phyloP scores from a whole-genome alignment of 2,113 vertebrate species.

The Mastomys coucha region DNA sequence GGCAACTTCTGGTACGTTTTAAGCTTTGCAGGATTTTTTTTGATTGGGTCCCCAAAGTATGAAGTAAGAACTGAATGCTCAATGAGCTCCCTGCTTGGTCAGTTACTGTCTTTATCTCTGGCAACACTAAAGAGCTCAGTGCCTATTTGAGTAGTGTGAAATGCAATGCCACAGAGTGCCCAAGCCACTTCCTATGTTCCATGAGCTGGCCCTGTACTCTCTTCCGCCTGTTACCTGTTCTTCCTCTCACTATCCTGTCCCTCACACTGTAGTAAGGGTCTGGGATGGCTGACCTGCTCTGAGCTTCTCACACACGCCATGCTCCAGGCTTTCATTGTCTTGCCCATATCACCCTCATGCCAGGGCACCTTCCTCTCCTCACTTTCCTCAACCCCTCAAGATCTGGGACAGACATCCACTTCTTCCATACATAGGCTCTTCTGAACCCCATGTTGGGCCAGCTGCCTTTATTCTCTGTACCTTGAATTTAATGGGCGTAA shows the following conservation, averaged over 20 bases:
- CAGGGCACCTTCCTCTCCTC: background rate
- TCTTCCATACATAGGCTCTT: background rate
- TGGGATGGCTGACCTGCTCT: background rate
- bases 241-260: background rate
- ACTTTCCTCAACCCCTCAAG: background rate
- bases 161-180: background rate
- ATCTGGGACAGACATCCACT: background rate
- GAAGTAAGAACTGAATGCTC: background rate
- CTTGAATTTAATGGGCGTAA: background rate
- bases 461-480: background rate
- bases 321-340: too few relatives aligned
- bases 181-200: too few relatives aligned
- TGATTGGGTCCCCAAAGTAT: background rate
- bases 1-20: background rate
- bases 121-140: background rate
- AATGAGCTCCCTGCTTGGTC: rapidly evolving
- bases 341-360: too few relatives aligned
- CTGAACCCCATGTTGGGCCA: background rate
- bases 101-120: background rate
- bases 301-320: background rate
- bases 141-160: background rate
- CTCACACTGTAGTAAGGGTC: background rate
- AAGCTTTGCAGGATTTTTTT: background rate
- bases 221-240: background rate
- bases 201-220: background rate